Base-by-base conservation (phyloP, 2,113 vertebrate genomes). In the Gambusia affinis region DNA sequence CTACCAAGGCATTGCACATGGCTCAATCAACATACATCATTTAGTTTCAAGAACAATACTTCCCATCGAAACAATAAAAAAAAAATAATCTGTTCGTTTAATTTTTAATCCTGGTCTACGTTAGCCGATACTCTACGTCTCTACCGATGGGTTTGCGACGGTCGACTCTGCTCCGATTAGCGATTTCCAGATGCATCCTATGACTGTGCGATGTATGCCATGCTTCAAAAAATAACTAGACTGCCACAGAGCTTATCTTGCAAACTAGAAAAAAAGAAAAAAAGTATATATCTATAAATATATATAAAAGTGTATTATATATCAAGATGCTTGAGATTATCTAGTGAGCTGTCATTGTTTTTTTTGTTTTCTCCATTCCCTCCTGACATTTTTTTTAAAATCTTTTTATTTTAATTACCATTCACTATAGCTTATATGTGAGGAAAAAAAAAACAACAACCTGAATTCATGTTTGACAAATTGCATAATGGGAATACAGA, bases 1-100 rank as follows among this genome's bases (percentile, higher is more conserved):
- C 94, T 95, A 94, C 93, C 95, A 95, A 95, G 93, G 94, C 95
- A 96, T 96, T 96, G 95, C 95, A 96, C 95, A 94, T 95, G 95
- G 95, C 94, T 96, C 95, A 95, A 95, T 95, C 94, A 81, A 95
- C 94, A 95, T 91, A 95, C 93, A 94, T 92, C 92, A 93, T 90
- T 90, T 91, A 89, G 92, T 92, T 92, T 94, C 92, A 94, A 92
- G 86, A 93, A 95, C 93, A 95, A 94, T 87, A 94, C 93, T 93
- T 95, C 92, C 95, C 93, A 94, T 93, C 93, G 88, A 92, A 94
- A 93, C 89, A 89, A 87, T 79, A 92, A 92, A 33, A 83, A 85
- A 94, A 91, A 37, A 91, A 93, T 92, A 89, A 92, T 88, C 87
- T 81, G 73, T 82, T 87, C 60, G 72, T 83, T 84, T 83, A 81